A percentile compares a stretch with the other conserved stretches of the same genome.
phyloP scores from a whole-genome alignment of 2,888 invertebrate species.

The Tetrapedia diversipes region DNA sequence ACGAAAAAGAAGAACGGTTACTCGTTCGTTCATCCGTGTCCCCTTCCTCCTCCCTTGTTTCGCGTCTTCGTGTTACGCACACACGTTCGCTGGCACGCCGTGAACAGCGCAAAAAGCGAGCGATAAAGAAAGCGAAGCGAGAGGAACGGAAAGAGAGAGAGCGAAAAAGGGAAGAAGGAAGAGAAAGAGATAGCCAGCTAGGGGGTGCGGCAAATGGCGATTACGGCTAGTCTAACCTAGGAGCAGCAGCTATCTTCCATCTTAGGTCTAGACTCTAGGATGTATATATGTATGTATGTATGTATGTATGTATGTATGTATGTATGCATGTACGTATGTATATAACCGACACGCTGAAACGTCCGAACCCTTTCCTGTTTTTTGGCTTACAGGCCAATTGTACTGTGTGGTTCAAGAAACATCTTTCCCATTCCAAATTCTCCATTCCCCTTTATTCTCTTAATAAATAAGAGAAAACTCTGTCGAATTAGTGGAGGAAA shows the following conservation, averaged over 20 bases:
- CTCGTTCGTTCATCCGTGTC: slow-evolving; percentile 31
- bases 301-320: no score
- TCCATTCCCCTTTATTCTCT: no score
- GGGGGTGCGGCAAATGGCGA: slow-evolving; percentile 66
- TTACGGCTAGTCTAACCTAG: slow-evolving; percentile 67
- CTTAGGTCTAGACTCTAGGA: slow-evolving; percentile 60
- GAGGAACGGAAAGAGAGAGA: neutral
- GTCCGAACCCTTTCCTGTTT: slow-evolving; percentile 43
- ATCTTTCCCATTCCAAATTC: neutral
- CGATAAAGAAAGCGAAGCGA: slow-evolving; percentile 21
- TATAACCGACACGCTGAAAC: slow-evolving; percentile 33
- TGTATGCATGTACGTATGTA: no score
- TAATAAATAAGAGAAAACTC: no score
- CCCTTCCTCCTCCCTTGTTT: neutral
- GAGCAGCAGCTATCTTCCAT: slow-evolving; percentile 70
- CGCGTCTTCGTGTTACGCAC: neutral
- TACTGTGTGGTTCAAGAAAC: slow-evolving; percentile 34
- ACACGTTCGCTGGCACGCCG: neutral
- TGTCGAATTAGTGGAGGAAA: no score
- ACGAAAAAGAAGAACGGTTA: slow-evolving; percentile 44
- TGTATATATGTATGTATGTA: no score
- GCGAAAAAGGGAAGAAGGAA: neutral
- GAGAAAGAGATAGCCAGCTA: slow-evolving; percentile 31
- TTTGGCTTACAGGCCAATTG: slow-evolving; percentile 15
- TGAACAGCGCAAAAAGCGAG: slow-evolving; percentile 16